Conservation (phyloP, 2,888 invertebrate species). For the Drosophila quinaria region DNA sequence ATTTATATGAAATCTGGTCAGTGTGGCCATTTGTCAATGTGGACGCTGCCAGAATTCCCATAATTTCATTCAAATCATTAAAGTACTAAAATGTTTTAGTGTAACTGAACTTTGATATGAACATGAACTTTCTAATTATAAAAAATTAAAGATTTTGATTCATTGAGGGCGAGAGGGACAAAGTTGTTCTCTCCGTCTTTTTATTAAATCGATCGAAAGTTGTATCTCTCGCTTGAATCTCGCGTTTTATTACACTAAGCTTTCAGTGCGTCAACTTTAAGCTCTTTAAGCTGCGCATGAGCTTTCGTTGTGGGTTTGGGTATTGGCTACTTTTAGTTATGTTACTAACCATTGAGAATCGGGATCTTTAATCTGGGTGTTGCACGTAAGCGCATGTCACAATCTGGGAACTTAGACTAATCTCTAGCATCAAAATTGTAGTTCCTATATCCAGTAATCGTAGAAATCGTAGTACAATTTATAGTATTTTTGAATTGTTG, state of each 20-base stretch:
- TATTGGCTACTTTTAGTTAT: slow-evolving; percentile 22
- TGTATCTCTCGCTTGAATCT: slow-evolving; percentile 26
- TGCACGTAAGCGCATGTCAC: slow-evolving; percentile 36
- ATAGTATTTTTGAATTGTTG: slow-evolving; percentile 13
- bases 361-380: not conserved
- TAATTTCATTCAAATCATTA: not conserved
- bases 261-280: slow-evolving; percentile 17
- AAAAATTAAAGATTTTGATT: not conserved
- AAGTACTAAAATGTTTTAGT: not conserved
- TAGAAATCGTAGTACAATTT: slow-evolving; percentile 19
- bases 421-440: slow-evolving; percentile 18
- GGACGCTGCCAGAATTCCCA: not conserved
- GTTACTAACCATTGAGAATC: slow-evolving; percentile 35
- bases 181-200: not conserved
- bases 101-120: slow-evolving; percentile 7
- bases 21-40: no score
- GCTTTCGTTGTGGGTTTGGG: slow-evolving; percentile 28
- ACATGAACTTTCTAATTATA: slow-evolving; percentile 2
- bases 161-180: not conserved
- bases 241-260: slow-evolving; percentile 25
- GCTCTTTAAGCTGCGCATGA: slow-evolving; percentile 28
- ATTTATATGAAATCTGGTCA: not conserved
- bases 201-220: not conserved
- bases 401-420: slow-evolving; percentile 33
- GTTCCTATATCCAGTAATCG: not conserved